Base-by-base conservation (phyloP, 2,888 invertebrate genomes). In the Bruchidius siliquastri region DNA sequence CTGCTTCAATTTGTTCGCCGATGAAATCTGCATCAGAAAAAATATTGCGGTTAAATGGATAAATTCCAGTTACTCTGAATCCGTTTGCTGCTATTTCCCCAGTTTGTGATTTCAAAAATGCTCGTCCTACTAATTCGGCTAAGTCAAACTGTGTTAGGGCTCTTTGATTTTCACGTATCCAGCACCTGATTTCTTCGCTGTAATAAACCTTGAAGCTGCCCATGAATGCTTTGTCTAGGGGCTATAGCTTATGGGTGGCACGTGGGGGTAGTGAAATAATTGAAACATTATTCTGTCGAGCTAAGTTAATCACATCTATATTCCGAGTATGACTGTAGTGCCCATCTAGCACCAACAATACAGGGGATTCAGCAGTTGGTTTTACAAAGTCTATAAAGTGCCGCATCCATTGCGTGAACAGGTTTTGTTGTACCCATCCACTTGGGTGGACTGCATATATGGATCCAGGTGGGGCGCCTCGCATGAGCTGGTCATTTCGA, bases 271-370 rank as follows among this genome's bases (percentile, higher is more conserved):
- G 22, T n/a, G 30, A 74, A 66, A 74, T 68, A 21, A 74, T 72
- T 70, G 72, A 69, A 20, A 71, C 71, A 70, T 30, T 30, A 72
- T 71, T 73, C 21, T 73, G 21, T 71, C 68, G 67, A 20, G 66
- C 73, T 3, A 67, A 68, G 20, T n/a, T 18, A 21, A 74, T 70
- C 18, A 73, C 69, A 21, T 72, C 74, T 20, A 74, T n/a, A 67
- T 73, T 74, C 22, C 71, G 49, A n/a, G 73, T 73, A 67, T 74
- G 73, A 20, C 70, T 71, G 22, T 71, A 67, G 32, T 71, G 71
- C 20, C 72, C 74, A 69, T 73, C 73, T 22, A 74, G 20, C 21
- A 75, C 30, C 8, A 75, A 49, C 2, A 75, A 32, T 3, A 75
- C 69, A 67, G 73, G 75, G 20, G 72, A 30, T 26, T 30, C 66